Conservation (phyloP, 2,888 invertebrate species). For the Campopleginae sp. region DNA sequence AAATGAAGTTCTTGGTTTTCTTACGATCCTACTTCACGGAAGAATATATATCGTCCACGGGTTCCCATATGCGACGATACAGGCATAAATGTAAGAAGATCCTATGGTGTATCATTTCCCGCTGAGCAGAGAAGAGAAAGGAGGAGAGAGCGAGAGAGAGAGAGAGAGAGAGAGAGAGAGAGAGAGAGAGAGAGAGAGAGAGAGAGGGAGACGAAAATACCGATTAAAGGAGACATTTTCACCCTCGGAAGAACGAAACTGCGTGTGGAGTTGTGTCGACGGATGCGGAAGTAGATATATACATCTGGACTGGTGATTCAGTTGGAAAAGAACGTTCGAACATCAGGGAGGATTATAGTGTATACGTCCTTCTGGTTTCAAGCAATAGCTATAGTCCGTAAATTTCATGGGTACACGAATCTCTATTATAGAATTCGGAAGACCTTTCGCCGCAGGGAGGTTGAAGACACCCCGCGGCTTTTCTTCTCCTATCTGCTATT, state of each 20-base stretch:
- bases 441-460: constrained; percentile 42
- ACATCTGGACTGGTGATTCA: not conserved
- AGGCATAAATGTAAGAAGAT: constrained; percentile 37
- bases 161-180: not conserved
- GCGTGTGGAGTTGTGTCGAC: constrained; percentile 47
- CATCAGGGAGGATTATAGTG: constrained; percentile 7
- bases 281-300: constrained; percentile 37
- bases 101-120: constrained; percentile 48
- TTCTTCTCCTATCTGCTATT: constrained; percentile 19
- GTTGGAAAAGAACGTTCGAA: constrained; percentile 10
- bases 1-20: constrained; percentile 25
- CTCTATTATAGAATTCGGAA: constrained; percentile 60
- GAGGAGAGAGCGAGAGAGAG: not conserved
- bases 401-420: constrained; percentile 50
- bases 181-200: not conserved
- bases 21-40: constrained; percentile 25
- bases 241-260: constrained; percentile 58
- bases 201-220: constrained; percentile 1
- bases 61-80: not conserved
- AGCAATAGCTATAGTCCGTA: not conserved
- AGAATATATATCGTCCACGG: constrained; percentile 45
- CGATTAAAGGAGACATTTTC: constrained; percentile 51
- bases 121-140: constrained; percentile 17
- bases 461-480: constrained; percentile 55
- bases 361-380: not conserved